Conservation (phyloP, 2,797 vertebrate species). For the Enteromius anoplus region DNA sequence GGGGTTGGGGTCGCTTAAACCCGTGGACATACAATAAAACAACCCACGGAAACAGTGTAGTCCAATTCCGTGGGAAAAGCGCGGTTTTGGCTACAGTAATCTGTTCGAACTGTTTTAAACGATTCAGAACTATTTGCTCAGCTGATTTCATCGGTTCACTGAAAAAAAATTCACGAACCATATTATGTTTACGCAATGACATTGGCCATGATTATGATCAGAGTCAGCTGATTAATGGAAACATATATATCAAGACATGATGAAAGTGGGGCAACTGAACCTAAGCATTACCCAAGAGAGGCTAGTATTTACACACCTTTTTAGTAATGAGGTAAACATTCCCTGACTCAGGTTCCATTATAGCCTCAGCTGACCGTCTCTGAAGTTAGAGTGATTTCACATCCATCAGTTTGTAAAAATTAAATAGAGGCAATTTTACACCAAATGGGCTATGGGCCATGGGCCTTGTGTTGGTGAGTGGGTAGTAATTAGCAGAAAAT, state of each 20-base stretch:
- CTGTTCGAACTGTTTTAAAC: neutral
- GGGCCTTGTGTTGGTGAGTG: conserved; percentile 43
- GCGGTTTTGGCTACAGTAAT: too few relatives aligned
- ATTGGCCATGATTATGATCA: neutral
- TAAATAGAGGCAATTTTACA: conserved; percentile 26
- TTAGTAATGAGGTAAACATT: conserved; percentile 29
- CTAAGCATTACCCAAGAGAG: neutral
- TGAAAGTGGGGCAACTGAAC: neutral
- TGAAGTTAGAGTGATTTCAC: neutral
- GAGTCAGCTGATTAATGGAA: neutral
- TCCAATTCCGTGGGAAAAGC: too few relatives aligned
- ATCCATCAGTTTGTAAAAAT: conserved; percentile 30
- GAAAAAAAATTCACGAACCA: neutral
- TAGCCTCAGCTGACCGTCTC: neutral
- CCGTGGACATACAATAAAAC: too few relatives aligned
- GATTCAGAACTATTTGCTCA: neutral
- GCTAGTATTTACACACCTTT: conserved; percentile 1
- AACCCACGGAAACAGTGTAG: neutral
- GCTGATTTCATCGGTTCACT: neutral
- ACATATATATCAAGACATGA: neutral
- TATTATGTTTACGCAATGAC: neutral
- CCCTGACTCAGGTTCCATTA: conserved; percentile 5
- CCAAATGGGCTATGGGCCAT: conserved; percentile 9
- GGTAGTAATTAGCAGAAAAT: conserved; percentile 72
- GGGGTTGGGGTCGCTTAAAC: too few relatives aligned